phyloP scores from a whole-genome alignment of 2,113 vertebrate genomes.

The Lota lota region DNA sequence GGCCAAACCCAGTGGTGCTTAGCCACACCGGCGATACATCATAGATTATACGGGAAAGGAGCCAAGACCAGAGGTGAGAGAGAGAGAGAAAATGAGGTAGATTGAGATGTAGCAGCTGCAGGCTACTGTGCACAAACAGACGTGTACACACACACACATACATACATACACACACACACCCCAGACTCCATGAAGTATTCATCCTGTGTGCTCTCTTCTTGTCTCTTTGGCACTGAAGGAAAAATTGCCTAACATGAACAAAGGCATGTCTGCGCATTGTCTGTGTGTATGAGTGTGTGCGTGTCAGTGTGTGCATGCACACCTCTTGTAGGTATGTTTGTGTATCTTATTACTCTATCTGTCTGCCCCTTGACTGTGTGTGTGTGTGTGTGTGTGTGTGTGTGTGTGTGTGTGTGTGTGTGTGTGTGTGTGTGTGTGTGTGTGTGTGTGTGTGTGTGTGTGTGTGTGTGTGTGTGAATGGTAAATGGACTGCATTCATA shows the following conservation, averaged over 20 bases:
- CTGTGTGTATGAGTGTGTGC: neutral
- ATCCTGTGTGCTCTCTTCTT: neutral
- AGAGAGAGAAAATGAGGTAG: neutral
- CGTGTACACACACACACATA: neutral
- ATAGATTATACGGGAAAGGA: neutral
- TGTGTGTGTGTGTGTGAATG: neutral
- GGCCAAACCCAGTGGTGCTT: no score
- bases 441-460: constrained; percentile 3
- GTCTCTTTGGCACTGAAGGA: neutral
- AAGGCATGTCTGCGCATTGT: neutral
- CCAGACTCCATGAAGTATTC: constrained; percentile 1
- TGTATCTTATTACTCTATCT: no score
- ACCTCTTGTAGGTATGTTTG: neutral
- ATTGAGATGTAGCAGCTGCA: constrained; percentile 1
- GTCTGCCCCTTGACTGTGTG: neutral
- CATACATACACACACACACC: neutral
- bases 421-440: neutral
- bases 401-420: neutral
- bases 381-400: constrained; percentile 1
- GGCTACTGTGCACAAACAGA: neutral
- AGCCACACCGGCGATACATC: neutral
- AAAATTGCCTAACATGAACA: neutral
- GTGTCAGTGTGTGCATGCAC: neutral
- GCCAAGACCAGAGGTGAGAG: neutral
- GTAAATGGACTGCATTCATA: no score